Base-by-base conservation (phyloP, 2,888 invertebrate species). In the Agrotis exclamationis region DNA sequence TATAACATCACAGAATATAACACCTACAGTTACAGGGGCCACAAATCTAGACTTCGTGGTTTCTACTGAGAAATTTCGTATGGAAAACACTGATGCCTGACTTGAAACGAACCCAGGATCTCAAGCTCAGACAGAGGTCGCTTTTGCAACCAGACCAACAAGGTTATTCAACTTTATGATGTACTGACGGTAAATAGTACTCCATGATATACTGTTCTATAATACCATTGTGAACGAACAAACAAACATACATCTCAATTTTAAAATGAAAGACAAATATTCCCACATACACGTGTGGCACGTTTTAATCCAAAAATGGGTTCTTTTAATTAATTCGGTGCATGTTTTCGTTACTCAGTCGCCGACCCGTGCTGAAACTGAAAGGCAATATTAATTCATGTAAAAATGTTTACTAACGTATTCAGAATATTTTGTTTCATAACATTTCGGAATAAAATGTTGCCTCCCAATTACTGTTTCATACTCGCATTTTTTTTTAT, bases 241-340 rank as follows among this genome's bases (percentile, higher is more conserved):
- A 24, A 20, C 5, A 3, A 56, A 59, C 63, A 63, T 1, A 44
- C 39, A 59, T 33, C 50, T 24, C 39, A 51, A 22, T 44, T 73
- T 73, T 20, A 20, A 57, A 54, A 63, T 60, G n/a, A 62, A 74
- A 50, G 13, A 11, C 54, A 45, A 63, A 60, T 60, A 72, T 9
- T 39, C 14, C 6, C 58, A 24, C 9, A 22, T 45, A 47, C 3
- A 28, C 9, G 14, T 24, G 28, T 6, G 20, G 51, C 44, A 24
- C n/a, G 20, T 53, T 79, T 62, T 18, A 53, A 54, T 58, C 3
- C 1, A 54, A 60, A 75, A 69, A 69, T 53, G 59, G 69, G 28
- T 63, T 59, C 24, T 59, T 57, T 64, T 69, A 76, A 76, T 76
- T 69, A 80, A 50, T 50, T 18, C 16, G 45, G 57, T 58, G 44